These are phyloP conservation scores for Kradibia gibbosae DNA, from an alignment of 1,140 invertebrate genomes.

Conservation along the genomic window DNA sequence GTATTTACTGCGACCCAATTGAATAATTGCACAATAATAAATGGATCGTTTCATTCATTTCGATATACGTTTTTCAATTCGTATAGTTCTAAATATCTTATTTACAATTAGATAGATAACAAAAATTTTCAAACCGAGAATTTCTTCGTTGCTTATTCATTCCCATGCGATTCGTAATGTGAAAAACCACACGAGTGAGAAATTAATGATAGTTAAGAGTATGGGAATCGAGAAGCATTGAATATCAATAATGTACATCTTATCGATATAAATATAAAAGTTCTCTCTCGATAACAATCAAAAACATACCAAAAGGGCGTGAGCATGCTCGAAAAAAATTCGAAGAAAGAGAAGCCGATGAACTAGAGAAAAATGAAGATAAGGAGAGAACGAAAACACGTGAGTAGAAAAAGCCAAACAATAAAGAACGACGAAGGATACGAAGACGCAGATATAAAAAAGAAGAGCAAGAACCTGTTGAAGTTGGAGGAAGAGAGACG, in stretches of 20 bases:
- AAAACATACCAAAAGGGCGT: neutral
- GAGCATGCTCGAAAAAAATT: neutral
- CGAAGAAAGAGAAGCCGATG: constrained; percentile 11
- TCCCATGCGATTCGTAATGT: neutral
- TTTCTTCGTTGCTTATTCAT: neutral
- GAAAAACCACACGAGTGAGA: neutral
- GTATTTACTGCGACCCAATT: neutral
- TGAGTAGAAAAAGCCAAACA: neutral
- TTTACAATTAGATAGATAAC: neutral
- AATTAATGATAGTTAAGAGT: neutral
- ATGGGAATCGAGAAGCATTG: neutral
- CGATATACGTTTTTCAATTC: neutral
- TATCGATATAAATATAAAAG: constrained; percentile 9
- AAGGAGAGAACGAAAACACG: constrained; percentile 11
- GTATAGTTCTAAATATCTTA: neutral
- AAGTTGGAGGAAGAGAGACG: too few relatives aligned
- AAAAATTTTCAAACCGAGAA: too few relatives aligned
- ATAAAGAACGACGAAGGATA: constrained; percentile 20
- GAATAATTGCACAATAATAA: neutral
- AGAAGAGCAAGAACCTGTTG: neutral
- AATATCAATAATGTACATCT: neutral
- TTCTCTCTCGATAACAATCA: neutral
- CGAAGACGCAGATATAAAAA: neutral
- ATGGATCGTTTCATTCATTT: neutral
- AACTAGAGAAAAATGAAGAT: constrained; percentile 1